Base-by-base conservation (phyloP, 2,888 invertebrate genomes). In the Mythimna albipuncta region DNA sequence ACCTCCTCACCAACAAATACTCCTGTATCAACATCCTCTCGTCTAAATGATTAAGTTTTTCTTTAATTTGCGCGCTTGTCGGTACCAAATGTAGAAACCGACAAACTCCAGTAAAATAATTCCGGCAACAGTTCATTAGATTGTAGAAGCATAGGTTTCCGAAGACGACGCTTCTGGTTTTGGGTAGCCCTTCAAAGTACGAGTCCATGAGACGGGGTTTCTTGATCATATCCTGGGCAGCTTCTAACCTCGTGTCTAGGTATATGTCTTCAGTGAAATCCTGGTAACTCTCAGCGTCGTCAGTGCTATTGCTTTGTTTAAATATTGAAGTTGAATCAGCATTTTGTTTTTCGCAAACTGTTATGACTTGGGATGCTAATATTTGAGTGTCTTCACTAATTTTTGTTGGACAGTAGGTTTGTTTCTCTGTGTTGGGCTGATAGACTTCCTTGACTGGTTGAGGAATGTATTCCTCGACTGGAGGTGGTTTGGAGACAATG, bases 251-350 rank as follows among this genome's bases (percentile, higher is more conserved):
- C 10, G 81, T n/a, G 41, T 83, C 71, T n/a, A 80, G 55, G 19
- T 80, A 80, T n/a, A 64, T 38, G 26, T 75, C 44, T 59, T 85
- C 85, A 44, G 35, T 69, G 6, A 74, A 62, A 32, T 77, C 73
- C 44, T 76, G 73, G 32, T 71, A 72, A 26, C 74, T 77, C 11
- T 67, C 77, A n/a, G 69, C 47, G 11, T 80, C 77, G 3, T 69
- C 77, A n/a, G 69, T 72, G 59, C 69, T 75, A 21, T 78, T 77
- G 21, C 64, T 72, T 35, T 91, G 89, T 75, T 85, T 91, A 44
- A 87, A 81, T 32, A 91, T 84, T 10, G 92, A 92, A 4, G 94
- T 94, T 4, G 94, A 93, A 85, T 93, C 93, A 0, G 93, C 93
- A 65, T 89, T 93, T 78, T 93, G 92, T 83, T 93, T 94, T 75